Conservation (phyloP, 2,113 vertebrate genomes). For the Pluvialis apricaria region DNA sequence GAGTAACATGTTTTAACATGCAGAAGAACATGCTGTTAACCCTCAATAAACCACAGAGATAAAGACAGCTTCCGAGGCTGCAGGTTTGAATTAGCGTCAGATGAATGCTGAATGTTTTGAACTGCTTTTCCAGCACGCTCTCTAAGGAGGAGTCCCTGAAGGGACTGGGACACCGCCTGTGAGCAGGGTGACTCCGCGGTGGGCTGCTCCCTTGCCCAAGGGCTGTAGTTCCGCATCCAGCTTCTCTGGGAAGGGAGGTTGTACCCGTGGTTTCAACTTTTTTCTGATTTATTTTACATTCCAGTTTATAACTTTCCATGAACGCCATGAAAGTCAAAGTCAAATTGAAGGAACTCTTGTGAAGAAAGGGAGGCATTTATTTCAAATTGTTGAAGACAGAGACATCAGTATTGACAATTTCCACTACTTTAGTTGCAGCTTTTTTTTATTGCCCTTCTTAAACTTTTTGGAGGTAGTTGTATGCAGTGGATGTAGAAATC, state of each 20-base stretch:
- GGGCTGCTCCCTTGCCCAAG: accelerated
- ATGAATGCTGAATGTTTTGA: not conserved
- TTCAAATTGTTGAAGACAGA: not conserved
- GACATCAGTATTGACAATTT: not conserved
- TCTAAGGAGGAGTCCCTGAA: not conserved
- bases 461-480: not conserved
- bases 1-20: not conserved
- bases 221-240: not conserved
- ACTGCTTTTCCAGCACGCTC: not conserved
- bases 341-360: not conserved
- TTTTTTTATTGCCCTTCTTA: not conserved
- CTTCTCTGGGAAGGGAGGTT: not conserved
- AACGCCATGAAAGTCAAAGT: not conserved
- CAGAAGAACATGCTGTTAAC: not conserved
- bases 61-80: not conserved
- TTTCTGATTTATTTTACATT: not conserved
- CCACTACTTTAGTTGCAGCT: not conserved
- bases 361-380: not conserved
- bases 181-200: not conserved
- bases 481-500: not conserved
- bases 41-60: not conserved
- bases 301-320: not conserved
- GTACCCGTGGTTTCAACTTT: not conserved
- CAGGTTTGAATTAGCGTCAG: not conserved
- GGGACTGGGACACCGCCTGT: not conserved